Base-by-base conservation (phyloP, 2,888 invertebrate species). In the Chloroclystis v-ata region DNA sequence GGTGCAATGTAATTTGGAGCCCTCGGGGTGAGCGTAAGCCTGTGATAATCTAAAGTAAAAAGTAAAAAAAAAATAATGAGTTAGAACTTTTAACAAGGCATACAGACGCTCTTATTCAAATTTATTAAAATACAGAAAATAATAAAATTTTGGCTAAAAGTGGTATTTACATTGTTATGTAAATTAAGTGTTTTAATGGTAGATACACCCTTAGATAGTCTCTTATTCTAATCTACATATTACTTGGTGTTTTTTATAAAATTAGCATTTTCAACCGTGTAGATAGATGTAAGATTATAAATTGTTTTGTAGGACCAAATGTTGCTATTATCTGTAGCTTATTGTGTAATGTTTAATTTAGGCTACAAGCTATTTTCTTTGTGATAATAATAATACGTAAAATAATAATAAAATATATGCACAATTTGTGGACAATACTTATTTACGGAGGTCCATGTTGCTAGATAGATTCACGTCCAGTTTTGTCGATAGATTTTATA, bases 381-480 rank as follows among this genome's bases (percentile, higher is more conserved):
- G 78, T 82, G 79, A 83, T 82, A 82, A 68, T 82, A 82, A 68
- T 70, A 67, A 77, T 78, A 82, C 75, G 77, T 82, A 78, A 76
- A 62, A 65, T 72, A 69, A 70, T 66, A n/a, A 47, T 50, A 51
- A 46, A 70, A 61, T 62, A 67, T 69, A 78, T 80, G 86, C 86
- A 86, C 85, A 87, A 87, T 75, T 65, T 30, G 69, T 82, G 86
- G 86, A 87, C 86, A 87, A 87, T 86, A 86, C 75, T 77, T 78
- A 75, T 75, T 69, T 77, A 80, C 73, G 70, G 80, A 72, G 86
- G 86, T 87, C 86, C 86, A 86, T 77, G 74, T 45, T 61, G 69
- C 63, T 77, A 78, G 70, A 67, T 80, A 78, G 75, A 73, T 70
- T 69, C 75, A 74, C 71, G 83, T 84, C 84, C 84, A 80, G 72